Evolutionary conservation across 2,113 vertebrate species (phyloP).

Genomic region (Verasper variegatus): DNA sequence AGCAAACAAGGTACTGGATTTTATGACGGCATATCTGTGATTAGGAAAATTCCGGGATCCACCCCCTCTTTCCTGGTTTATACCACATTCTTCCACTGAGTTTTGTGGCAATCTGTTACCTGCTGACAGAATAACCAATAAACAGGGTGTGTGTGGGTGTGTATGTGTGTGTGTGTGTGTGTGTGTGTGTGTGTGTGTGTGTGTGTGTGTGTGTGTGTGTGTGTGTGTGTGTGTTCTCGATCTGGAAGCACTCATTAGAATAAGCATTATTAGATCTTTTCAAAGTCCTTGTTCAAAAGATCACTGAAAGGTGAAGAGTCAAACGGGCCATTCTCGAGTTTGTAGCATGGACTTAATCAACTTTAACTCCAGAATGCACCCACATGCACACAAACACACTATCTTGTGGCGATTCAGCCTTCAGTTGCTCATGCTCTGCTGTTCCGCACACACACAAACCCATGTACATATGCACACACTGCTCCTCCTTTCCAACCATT

Average conservation of each 20-base stretch:
- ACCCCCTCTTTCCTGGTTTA: too few species aligned
- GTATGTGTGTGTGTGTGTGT: conserved; percentile 29
- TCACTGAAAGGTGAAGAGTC: conserved; percentile 66
- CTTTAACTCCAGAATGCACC: conserved; percentile 52
- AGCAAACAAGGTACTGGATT: neutral
- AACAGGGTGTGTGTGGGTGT: neutral
- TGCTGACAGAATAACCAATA: too few species aligned
- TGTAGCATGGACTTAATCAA: conserved; percentile 29
- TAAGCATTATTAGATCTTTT: conserved; percentile 50
- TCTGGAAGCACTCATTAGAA: too few species aligned
- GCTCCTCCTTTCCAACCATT: conserved; percentile 20
- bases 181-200: conserved; percentile 34
- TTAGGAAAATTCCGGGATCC: too few species aligned
- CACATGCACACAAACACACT: conserved; percentile 6
- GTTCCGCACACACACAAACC: conserved; percentile 17
- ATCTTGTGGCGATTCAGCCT: neutral
- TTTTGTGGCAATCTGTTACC: too few species aligned
- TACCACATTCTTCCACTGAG: too few species aligned
- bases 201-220: conserved; percentile 36
- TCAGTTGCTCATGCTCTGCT: neutral
- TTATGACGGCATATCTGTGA: neutral
- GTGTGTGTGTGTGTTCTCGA: neutral
- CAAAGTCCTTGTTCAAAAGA: conserved; percentile 45
- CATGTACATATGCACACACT: neutral
- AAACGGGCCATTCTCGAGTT: conserved; percentile 53